Conservation (phyloP, 2,113 vertebrate species). For the Brachypodius melanocephalos region DNA sequence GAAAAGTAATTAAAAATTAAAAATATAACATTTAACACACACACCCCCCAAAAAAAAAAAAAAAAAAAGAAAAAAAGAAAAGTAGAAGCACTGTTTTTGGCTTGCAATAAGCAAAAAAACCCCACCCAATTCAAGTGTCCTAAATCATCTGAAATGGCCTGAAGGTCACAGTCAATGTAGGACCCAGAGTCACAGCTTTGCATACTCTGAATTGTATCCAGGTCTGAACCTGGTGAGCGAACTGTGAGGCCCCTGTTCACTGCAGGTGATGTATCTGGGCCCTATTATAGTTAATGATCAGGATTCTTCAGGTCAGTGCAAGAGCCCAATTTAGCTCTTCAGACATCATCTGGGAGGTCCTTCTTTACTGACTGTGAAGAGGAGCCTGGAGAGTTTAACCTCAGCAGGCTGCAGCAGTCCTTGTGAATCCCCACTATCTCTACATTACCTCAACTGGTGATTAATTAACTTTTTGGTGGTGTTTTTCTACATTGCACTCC, state of each 20-base stretch:
- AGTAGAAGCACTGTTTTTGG: background rate
- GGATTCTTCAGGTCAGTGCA: background rate
- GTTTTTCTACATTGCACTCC: background rate
- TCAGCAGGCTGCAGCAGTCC: background rate
- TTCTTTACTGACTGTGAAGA: background rate
- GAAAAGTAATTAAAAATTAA: background rate
- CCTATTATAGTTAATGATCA: background rate
- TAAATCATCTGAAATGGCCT: background rate
- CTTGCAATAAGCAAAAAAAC: background rate
- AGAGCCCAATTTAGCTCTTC: background rate
- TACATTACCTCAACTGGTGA: background rate
- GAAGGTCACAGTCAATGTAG: rapidly evolving
- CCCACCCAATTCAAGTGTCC: background rate
- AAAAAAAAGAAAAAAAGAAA: too few species aligned
- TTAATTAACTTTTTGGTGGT: background rate
- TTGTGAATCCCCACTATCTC: background rate
- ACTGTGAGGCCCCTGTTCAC: background rate
- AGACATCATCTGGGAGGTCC: background rate
- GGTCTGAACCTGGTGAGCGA: background rate
- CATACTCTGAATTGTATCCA: background rate
- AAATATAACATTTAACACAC: background rate
- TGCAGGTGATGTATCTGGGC: background rate
- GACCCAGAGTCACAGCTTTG: background rate
- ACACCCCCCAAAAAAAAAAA: too few species aligned
- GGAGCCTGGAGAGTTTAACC: background rate